These are phyloP conservation scores for Myotis pilosus DNA, from an alignment of 2,797 vertebrate genomes.

Conservation along the genomic window DNA sequence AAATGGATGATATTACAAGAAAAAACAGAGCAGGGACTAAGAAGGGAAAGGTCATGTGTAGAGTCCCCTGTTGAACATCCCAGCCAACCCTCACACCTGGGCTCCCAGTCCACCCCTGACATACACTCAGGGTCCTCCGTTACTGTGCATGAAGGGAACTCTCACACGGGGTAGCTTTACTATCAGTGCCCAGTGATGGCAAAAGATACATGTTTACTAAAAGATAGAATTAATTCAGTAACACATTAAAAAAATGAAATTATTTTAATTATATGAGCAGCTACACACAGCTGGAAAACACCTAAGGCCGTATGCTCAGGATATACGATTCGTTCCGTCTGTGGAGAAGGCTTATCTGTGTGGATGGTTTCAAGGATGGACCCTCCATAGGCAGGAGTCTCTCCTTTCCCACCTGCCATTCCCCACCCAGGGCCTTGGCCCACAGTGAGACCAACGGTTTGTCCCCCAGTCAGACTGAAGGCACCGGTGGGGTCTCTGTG, in stretches of 20 bases:
- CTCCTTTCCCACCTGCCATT: background rate
- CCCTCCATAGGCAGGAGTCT: background rate
- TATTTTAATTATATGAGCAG: background rate
- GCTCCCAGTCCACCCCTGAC: background rate
- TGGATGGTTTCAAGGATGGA: background rate
- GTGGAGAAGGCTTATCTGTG: background rate
- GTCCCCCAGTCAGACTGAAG: background rate
- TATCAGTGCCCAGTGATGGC: background rate
- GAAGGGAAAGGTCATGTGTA: background rate
- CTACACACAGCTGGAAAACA: background rate
- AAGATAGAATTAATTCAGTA: background rate
- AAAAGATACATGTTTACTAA: background rate
- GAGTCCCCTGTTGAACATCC: background rate
- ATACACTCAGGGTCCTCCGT: background rate
- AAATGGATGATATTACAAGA: background rate
- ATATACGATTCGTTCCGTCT: background rate
- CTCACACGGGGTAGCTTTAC: background rate
- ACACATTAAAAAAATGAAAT: background rate
- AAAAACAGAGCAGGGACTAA: background rate
- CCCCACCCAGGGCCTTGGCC: background rate
- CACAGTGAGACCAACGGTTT: background rate
- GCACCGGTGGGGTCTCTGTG: background rate
- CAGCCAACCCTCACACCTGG: background rate
- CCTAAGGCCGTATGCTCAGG: background rate
- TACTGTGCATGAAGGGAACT: background rate